Evolutionary conservation across 2,888 invertebrate species (phyloP).

Genomic region (Strigamia transsilvanica): DNA sequence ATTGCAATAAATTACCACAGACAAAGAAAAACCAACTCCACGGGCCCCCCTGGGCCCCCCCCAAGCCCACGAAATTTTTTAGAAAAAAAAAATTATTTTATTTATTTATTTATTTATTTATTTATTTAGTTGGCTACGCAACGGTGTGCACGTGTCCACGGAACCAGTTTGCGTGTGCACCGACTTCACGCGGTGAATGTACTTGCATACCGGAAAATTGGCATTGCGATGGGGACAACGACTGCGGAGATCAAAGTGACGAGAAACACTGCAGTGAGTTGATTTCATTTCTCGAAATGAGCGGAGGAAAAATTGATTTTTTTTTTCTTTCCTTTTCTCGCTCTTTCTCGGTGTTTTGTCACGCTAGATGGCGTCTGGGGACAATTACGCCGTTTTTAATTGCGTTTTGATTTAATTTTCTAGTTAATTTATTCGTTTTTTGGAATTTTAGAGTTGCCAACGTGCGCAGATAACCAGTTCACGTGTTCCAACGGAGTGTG

Average conservation of each 20-base stretch:
- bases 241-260: constrained; percentile 56
- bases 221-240: constrained; percentile 56
- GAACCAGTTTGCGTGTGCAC: constrained; percentile 56
- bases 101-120: background rate
- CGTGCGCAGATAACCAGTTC: constrained; percentile 77
- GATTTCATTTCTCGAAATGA: background rate
- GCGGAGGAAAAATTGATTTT: background rate
- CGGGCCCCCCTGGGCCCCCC: too few relatives aligned
- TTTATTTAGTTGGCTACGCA: constrained; percentile 31
- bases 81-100: too few relatives aligned
- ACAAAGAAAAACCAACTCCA: too few relatives aligned
- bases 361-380: background rate
- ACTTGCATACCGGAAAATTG: constrained; percentile 56
- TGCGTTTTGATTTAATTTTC: background rate
- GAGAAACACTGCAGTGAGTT: constrained; percentile 54
- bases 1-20: too few relatives aligned
- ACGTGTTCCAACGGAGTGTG: constrained; percentile 81
- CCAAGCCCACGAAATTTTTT: too few relatives aligned
- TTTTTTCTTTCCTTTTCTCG: too few relatives aligned
- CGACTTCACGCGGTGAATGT: constrained; percentile 55
- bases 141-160: constrained; percentile 54
- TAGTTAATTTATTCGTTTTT: background rate
- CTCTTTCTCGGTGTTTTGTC: background rate
- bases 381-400: too few relatives aligned
- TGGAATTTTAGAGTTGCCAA: constrained; percentile 54